Evolutionary conservation across 2,888 invertebrate genomes (phyloP), one percentile per base, ranked within the genome.

Genomic region (Tetragnatha montana): DNA sequence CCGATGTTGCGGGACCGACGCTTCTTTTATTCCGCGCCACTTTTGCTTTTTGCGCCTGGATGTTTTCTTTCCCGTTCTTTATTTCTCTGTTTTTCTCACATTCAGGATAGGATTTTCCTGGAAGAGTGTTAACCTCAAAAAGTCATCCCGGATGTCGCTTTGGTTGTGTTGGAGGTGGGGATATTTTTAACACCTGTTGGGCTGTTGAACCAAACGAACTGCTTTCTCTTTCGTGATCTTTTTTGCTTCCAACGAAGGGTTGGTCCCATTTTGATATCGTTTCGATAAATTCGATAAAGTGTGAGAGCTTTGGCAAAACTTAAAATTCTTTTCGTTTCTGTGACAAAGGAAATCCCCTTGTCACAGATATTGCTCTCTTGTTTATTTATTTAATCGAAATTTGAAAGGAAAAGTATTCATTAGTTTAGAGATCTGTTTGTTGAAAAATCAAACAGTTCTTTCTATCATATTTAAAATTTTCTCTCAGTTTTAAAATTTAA

Each of bases 1-100:
- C 3, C 70, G 71, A 81, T 81, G 70, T 81, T 71, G 81, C 81
- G 81, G 50, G 71, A 81, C 81, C 8, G 17, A 21, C 19, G 19
- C 22, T 70, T 81, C 49, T 81, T 71, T 49, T 14, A 22, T 21
- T 79, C 47, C 22, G 35, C 35, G 22, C 47, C 14, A 8, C 47
- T 22, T 8, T 19, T n/a, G 35, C 35, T 35, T 35, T 35, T 35
- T 35, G 35, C 35, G 35, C 35, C 68, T 69, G 21, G 17, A 69
- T 19, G 49, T 81, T 71, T 50, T 70, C 68, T 81, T 50, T 81
- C 21, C 68, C 70, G 21, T 78, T 17, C 10, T 60, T 19, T 71
- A 49, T 49, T 47, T n/a, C 71, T 70, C 60, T 60, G 60, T 60
- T 12, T 60, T 60, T 60, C 60, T 60, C 17, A 10, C 60, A 60